phyloP scores from a whole-genome alignment of 2,888 invertebrate species.

The Heliconius ismenius region DNA sequence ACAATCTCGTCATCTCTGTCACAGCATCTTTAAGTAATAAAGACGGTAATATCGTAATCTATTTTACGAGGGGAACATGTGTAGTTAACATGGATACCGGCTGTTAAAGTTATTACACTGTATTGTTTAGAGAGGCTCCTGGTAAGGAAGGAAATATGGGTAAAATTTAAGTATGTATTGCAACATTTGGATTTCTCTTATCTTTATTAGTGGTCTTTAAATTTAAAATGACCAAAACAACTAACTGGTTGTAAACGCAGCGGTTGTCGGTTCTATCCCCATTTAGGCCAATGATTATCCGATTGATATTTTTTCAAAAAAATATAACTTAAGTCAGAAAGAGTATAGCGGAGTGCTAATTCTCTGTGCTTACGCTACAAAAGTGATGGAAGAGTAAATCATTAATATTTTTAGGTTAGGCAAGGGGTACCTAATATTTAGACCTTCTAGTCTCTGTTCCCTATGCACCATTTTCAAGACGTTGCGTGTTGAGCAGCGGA shows the following conservation, averaged over 20 bases:
- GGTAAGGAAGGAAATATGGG: background rate
- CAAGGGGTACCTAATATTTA: too few species aligned
- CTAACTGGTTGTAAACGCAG: background rate
- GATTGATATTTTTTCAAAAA: too few species aligned
- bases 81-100: slow-evolving; percentile 23
- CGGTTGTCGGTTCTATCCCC: too few species aligned
- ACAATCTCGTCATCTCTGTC: slow-evolving; percentile 20
- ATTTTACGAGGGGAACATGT: slow-evolving; percentile 23
- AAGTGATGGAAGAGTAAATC: too few species aligned
- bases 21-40: slow-evolving; percentile 17
- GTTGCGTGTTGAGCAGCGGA: too few species aligned
- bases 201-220: slow-evolving; percentile 8
- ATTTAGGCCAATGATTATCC: too few species aligned
- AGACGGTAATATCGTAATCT: slow-evolving; percentile 27
- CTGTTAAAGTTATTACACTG: slow-evolving; percentile 13
- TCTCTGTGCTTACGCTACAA: too few species aligned
- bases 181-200: background rate
- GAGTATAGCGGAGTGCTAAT: too few species aligned
- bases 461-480: too few species aligned
- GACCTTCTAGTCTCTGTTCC: too few species aligned
- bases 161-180: background rate
- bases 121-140: slow-evolving; percentile 22
- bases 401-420: too few species aligned
- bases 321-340: too few species aligned
- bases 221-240: background rate